A percentile compares a stretch with the other conserved stretches of the same genome.
phyloP scores from a whole-genome alignment of 2,888 invertebrate species.

The Acrobasis repandana region DNA sequence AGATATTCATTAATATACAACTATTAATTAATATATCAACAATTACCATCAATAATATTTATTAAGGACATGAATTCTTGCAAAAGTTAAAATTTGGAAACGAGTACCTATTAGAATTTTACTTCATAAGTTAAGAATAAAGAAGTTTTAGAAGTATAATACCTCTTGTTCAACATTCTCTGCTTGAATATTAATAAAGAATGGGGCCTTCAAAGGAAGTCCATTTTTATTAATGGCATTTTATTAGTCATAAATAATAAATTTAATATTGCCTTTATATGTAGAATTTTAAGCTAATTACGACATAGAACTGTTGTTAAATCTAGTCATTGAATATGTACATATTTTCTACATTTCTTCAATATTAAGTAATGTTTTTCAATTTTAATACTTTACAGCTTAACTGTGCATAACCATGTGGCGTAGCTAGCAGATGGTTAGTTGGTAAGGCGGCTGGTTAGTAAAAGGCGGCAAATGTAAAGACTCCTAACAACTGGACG shows the following conservation, averaged over 20 bases:
- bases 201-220: constrained; percentile 52
- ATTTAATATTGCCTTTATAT: constrained; percentile 34
- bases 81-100: not conserved
- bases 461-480: too few relatives aligned
- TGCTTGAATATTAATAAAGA: constrained; percentile 45
- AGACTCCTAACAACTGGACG: too few relatives aligned
- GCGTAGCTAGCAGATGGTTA: too few relatives aligned
- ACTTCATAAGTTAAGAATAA: not conserved
- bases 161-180: constrained; percentile 29
- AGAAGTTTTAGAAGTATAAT: not conserved
- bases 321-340: constrained; percentile 26
- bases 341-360: not conserved
- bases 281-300: constrained; percentile 14
- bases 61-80: not conserved
- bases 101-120: constrained; percentile 10
- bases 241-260: constrained; percentile 24
- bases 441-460: too few relatives aligned
- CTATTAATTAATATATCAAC: too few relatives aligned
- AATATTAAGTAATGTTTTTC: not conserved
- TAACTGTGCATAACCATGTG: too few relatives aligned
- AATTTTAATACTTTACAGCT: not conserved
- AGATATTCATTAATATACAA: too few relatives aligned
- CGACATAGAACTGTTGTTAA: constrained; percentile 18
- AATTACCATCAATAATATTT: not conserved
- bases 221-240: constrained; percentile 39